These are phyloP conservation scores for Calephelis virginiensis DNA, from an alignment of 1,140 invertebrate genomes.

Conservation along the genomic window DNA sequence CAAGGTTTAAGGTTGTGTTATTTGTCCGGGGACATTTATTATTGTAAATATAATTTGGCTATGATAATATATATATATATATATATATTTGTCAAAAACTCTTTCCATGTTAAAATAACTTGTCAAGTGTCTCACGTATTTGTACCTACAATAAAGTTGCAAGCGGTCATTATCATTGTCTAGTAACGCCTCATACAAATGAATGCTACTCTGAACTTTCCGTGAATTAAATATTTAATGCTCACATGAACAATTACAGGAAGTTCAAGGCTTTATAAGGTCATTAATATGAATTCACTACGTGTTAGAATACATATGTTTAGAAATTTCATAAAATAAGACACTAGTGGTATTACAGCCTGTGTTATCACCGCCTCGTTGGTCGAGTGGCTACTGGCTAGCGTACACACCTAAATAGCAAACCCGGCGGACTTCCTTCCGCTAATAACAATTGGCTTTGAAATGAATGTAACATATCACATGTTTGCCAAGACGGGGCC, in stretches of 20 bases:
- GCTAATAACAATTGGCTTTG: too few relatives aligned
- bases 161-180: slow-evolving; percentile 40
- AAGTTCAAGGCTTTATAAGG: slow-evolving; percentile 44
- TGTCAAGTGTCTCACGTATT: slow-evolving; percentile 1
- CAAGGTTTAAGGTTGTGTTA: too few relatives aligned
- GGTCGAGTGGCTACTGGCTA: too few relatives aligned
- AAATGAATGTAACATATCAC: too few relatives aligned
- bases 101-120: slow-evolving; percentile 26
- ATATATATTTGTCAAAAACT: neutral
- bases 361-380: too few relatives aligned
- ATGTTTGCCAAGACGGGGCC: too few relatives aligned
- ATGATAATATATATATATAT: neutral
- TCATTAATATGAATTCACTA: slow-evolving; percentile 5
- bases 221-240: slow-evolving; percentile 32
- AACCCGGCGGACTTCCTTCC: too few relatives aligned
- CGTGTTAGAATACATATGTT: neutral
- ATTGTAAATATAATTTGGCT: neutral
- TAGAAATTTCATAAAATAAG: too few relatives aligned
- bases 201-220: slow-evolving; percentile 26
- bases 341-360: too few relatives aligned
- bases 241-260: slow-evolving; percentile 25
- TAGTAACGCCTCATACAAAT: slow-evolving; percentile 41
- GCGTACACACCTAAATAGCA: too few relatives aligned
- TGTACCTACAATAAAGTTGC: slow-evolving; percentile 32
- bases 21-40: too few relatives aligned